These are phyloP conservation scores for Pachypsylla venusta DNA, from an alignment of 1,140 invertebrate species.

Conservation along the genomic window DNA sequence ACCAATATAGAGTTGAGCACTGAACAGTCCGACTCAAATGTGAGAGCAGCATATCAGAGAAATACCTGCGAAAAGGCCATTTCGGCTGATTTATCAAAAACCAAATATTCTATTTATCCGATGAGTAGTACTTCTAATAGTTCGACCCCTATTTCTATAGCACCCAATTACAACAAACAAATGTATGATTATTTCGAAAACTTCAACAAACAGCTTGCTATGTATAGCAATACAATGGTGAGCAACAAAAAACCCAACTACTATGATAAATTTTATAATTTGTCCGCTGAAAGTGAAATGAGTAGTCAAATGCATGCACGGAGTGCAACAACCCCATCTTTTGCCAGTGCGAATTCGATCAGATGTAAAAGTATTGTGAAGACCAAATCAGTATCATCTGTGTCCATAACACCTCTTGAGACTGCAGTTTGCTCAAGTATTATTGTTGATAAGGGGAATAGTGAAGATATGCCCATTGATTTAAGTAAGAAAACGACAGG, in stretches of 20 bases:
- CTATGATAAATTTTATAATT: too few relatives aligned
- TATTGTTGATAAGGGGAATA: too few relatives aligned
- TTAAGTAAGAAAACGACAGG: background rate
- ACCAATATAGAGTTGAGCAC: too few relatives aligned
- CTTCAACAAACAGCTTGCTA: background rate
- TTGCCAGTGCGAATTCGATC: too few relatives aligned
- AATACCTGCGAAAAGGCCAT: background rate
- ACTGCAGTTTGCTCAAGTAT: too few relatives aligned
- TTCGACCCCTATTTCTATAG: background rate
- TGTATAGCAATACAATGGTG: background rate
- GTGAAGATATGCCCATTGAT: conserved; percentile 2
- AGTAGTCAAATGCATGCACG: too few relatives aligned
- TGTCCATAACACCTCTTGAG: background rate
- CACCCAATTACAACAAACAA: background rate
- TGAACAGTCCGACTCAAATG: background rate
- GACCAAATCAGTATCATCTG: conserved; percentile 7
- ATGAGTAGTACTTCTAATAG: background rate
- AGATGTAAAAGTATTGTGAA: background rate
- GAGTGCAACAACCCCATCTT: too few relatives aligned
- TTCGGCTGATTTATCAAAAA: background rate
- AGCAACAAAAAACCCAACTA: background rate
- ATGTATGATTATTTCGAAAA: conserved; percentile 3
- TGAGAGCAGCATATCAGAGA: background rate
- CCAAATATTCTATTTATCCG: background rate
- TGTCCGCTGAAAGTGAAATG: too few relatives aligned